These are phyloP conservation scores for Ernsta delagoae DNA, from an alignment of 2,888 invertebrate species.

Conservation along the genomic window DNA sequence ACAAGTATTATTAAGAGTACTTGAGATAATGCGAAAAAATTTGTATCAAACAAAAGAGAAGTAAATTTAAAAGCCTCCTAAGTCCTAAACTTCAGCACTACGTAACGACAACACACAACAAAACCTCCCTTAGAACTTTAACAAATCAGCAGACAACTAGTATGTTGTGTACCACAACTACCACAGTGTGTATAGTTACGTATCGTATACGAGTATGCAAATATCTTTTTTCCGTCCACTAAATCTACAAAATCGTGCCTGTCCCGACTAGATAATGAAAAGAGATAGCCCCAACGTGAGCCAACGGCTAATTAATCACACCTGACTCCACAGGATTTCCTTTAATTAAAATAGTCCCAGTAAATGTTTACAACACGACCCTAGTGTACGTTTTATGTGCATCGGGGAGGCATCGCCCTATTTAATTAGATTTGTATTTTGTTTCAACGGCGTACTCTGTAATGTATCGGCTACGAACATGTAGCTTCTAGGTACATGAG, in stretches of 20 bases:
- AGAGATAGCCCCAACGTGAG: conserved; percentile 66
- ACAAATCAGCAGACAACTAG: neutral
- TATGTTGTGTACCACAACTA: neutral
- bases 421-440: conserved; percentile 31
- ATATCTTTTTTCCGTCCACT: conserved; percentile 53
- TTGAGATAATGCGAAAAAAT: too few species aligned
- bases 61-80: too few species aligned
- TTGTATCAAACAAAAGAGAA: too few species aligned
- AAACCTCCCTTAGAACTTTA: neutral
- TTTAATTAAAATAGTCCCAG: conserved; percentile 65
- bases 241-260: conserved; percentile 72
- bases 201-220: conserved; percentile 57
- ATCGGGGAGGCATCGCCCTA: conserved; percentile 34
- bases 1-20: too few species aligned
- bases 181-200: too few species aligned
- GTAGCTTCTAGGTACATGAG: neutral
- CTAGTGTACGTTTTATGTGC: conserved; percentile 26
- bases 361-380: conserved; percentile 40
- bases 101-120: neutral
- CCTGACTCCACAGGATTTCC: conserved; percentile 55
- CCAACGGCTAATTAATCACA: conserved; percentile 71
- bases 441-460: conserved; percentile 21
- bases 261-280: conserved; percentile 69
- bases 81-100: neutral
- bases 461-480: conserved; percentile 3